Base-by-base conservation (phyloP, 2,797 vertebrate species). In the Adelosebastes latens region DNA sequence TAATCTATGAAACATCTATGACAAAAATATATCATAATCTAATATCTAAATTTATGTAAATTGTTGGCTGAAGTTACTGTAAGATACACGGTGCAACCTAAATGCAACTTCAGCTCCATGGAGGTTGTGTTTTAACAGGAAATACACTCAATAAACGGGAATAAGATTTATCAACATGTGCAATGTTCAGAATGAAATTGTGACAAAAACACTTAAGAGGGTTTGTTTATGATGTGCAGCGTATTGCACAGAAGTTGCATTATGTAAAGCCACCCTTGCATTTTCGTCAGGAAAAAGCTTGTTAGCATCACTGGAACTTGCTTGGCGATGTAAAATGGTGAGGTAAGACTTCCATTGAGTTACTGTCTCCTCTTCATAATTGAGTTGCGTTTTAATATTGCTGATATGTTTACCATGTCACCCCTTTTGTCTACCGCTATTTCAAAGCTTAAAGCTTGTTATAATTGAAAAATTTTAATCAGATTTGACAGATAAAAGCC, bases 281-380 rank as follows among this genome's bases (percentile, higher is more conserved):
- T 63, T 80, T 80, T 77, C 24, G 76, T 49, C 25, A n/a, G n/a
- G n/a, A n/a, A n/a, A n/a, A 82, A 88, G 67, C 74, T 46, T 58
- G 72, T 82, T 75, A 69, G 49, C 31, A 8, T 75, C 36, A 71
- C 34, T 69, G 16, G n/a, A 29, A 72, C 32, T 64, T 56, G 53
- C 27, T 75, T 58, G 11, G 27, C 29, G 36, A 55, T 75, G 10
- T 61, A 49, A 78, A 72, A 70, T 32, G 65, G 13, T 69, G 75
- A 84, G 52, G 34, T 59, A 29, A 64, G n/a, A 66, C 42, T 53
- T 42, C 7, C 34, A 14, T 11, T 68, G 73, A 80, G 24, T 49
- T 53, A 10, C 61, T 61, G 63, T n/a, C 58, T 32, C 46, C 62
- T 68, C 49, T 60, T 72, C 52, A 34, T 61, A 8, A 60, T 20